phyloP scores from a whole-genome alignment of 2,113 vertebrate genomes.

The Opisthocomus hoazin region DNA sequence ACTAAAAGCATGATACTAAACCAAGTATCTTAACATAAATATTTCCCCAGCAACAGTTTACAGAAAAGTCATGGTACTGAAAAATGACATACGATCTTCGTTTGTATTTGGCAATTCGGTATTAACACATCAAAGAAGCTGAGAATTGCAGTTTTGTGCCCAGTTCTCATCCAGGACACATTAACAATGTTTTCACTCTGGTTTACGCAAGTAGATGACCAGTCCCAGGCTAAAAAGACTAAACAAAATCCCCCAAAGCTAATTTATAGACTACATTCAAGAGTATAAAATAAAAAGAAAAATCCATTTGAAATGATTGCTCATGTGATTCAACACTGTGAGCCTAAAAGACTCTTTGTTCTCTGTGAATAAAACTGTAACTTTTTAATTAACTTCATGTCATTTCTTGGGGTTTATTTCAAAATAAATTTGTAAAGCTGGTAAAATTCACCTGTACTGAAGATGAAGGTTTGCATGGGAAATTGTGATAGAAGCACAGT shows the following conservation, averaged over 20 bases:
- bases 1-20: not conserved
- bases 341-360: not conserved
- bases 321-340: not conserved
- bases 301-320: not conserved
- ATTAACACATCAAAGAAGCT: not conserved
- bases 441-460: slow-evolving; percentile 8
- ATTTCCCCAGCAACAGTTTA: not conserved
- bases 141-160: not conserved
- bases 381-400: slow-evolving; percentile 60
- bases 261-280: not conserved
- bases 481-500: not conserved
- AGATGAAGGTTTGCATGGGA: slow-evolving; percentile 4
- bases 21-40: not conserved
- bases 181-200: not conserved
- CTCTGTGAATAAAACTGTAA: slow-evolving; percentile 32
- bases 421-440: slow-evolving; percentile 49
- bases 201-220: not conserved
- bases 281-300: not conserved
- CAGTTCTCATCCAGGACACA: not conserved
- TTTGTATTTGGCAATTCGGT: not conserved
- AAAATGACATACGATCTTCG: not conserved
- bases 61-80: not conserved
- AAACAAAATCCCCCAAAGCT: not conserved
- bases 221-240: not conserved
- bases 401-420: slow-evolving; percentile 51